A percentile compares a stretch with the other conserved stretches of the same genome.
phyloP scores from a whole-genome alignment of 2,888 invertebrate genomes.

The Drosophila recens region DNA sequence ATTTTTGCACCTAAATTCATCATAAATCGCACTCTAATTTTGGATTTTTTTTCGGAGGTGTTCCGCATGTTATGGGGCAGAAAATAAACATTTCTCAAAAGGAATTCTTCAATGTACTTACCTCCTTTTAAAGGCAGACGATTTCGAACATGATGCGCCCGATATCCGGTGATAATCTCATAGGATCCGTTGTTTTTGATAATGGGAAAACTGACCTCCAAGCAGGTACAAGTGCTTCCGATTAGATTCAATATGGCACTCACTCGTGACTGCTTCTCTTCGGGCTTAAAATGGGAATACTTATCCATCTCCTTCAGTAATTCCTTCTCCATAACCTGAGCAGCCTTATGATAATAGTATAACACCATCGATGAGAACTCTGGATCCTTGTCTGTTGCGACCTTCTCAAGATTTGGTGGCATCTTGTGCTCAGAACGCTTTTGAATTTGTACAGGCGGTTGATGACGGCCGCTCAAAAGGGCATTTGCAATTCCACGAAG shows the following conservation, averaged over 20 bases:
- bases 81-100: background rate
- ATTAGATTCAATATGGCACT: constrained; percentile 77
- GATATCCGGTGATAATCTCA: constrained; percentile 82
- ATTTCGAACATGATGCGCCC: constrained; percentile 83
- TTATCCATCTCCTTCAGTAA: constrained; percentile 76
- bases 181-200: constrained; percentile 71
- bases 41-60: too few species aligned
- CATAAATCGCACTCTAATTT: too few species aligned
- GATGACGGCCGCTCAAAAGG: constrained; percentile 3
- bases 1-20: too few species aligned
- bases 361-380: constrained; percentile 80
- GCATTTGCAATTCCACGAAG: constrained; percentile 16
- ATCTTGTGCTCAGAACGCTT: constrained; percentile 74
- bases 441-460: background rate
- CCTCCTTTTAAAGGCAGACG: constrained; percentile 84
- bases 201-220: constrained; percentile 83
- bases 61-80: too few species aligned
- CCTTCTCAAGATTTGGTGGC: constrained; percentile 73
- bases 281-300: constrained; percentile 70
- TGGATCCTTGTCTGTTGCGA: constrained; percentile 72
- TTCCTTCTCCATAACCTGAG: constrained; percentile 75
- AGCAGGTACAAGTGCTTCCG: constrained; percentile 66
- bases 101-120: constrained; percentile 33
- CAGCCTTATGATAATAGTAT: constrained; percentile 82
- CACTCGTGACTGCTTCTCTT: constrained; percentile 73